Percentiles rank a stretch among this genome's conserved stretches.
Evolutionary conservation across 1,140 invertebrate genomes (phyloP).

Genomic region (Saccostrea cuccullata): DNA sequence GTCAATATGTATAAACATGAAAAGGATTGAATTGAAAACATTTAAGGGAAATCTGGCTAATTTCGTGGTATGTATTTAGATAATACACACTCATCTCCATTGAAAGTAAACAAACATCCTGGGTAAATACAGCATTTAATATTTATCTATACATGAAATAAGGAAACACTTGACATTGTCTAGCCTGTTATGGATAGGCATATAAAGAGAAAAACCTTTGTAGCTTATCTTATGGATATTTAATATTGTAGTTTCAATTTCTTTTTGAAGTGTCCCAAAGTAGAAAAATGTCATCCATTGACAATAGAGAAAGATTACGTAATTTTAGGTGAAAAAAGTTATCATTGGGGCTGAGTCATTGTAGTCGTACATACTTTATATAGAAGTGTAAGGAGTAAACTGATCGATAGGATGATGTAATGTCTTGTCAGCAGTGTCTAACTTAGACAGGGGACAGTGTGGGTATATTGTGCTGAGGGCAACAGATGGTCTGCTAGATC

Average conservation of each 20-base stretch:
- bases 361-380: not conserved
- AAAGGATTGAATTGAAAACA: not conserved
- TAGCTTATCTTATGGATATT: not conserved
- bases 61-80: not conserved
- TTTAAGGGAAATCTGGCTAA: not conserved
- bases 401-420: slow-evolving; percentile 25
- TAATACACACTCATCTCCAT: not conserved
- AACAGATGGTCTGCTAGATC: not conserved
- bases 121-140: not conserved
- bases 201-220: not conserved
- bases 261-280: not conserved
- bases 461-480: slow-evolving; percentile 6
- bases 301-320: not conserved
- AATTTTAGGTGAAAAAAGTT: not conserved
- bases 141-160: not conserved
- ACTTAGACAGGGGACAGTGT: not conserved
- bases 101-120: not conserved
- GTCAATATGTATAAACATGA: too few species aligned
- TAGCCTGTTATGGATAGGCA: not conserved
- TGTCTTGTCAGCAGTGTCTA: not conserved
- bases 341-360: not conserved
- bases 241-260: not conserved
- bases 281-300: not conserved
- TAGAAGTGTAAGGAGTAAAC: not conserved
- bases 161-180: not conserved